A percentile compares a stretch with the other conserved stretches of the same genome.
Evolutionary conservation across 2,797 vertebrate genomes (phyloP).

Genomic region (Mycteria americana): DNA sequence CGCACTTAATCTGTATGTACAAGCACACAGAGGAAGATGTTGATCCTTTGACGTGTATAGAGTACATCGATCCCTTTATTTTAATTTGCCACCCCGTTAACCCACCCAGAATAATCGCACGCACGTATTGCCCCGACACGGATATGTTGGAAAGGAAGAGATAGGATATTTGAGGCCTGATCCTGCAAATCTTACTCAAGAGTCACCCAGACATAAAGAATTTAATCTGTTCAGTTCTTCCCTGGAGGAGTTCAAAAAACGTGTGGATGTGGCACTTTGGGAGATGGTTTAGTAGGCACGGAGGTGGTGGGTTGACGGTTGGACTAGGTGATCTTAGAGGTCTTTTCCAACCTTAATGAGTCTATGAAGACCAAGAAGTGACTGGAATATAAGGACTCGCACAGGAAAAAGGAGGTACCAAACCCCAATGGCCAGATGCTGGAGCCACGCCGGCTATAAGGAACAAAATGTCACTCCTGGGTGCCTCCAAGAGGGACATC

Average conservation of each 20-base stretch:
- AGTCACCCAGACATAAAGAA: neutral
- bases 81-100: constrained; percentile 32
- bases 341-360: no score
- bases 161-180: neutral
- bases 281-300: no score
- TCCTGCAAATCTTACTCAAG: neutral
- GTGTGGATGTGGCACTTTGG: no score
- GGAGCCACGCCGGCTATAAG: neutral
- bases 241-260: no score
- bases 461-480: neutral
- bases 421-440: neutral
- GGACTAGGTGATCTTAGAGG: no score
- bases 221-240: neutral
- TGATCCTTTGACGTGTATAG: neutral
- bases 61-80: neutral
- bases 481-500: neutral
- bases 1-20: neutral
- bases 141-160: neutral
- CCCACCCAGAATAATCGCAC: neutral
- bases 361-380: neutral
- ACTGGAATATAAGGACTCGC: neutral
- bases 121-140: accelerated
- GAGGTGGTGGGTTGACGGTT: no score
- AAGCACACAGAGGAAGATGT: neutral
- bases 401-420: neutral